A percentile compares a stretch with the other conserved stretches of the same genome.
phyloP scores from a whole-genome alignment of 2,113 vertebrate species.

The Hystrix brachyura region DNA sequence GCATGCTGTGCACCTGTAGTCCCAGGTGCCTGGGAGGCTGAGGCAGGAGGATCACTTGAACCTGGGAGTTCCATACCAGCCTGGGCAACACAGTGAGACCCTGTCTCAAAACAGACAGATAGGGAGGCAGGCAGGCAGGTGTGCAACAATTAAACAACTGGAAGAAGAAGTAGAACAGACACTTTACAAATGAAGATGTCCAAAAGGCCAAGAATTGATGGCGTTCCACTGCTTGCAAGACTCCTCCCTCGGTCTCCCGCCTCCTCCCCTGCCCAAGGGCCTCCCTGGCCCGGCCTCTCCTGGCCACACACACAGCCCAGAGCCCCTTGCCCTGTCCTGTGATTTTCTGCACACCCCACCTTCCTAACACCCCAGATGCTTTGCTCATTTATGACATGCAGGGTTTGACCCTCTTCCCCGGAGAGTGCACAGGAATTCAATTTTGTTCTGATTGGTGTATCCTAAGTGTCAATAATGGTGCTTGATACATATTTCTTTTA shows the following conservation, averaged over 20 bases:
- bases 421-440: neutral
- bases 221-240: too few relatives aligned
- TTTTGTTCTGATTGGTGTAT: neutral
- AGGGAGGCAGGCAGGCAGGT: too few relatives aligned
- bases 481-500: neutral
- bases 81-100: neutral
- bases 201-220: fast-evolving
- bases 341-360: fast-evolving
- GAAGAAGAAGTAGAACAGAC: neutral
- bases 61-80: neutral
- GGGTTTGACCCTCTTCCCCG: neutral
- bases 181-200: neutral
- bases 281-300: neutral
- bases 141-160: fast-evolving
- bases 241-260: neutral
- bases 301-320: neutral
- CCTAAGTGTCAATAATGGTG: neutral
- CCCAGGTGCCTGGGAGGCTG: neutral
- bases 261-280: neutral
- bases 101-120: neutral
- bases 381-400: neutral
- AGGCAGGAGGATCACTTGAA: neutral
- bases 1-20: neutral
- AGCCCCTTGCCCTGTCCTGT: fast-evolving
- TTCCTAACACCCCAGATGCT: too few relatives aligned